Base-by-base conservation (phyloP, 2,888 invertebrate genomes). In the Cheilosia soror region DNA sequence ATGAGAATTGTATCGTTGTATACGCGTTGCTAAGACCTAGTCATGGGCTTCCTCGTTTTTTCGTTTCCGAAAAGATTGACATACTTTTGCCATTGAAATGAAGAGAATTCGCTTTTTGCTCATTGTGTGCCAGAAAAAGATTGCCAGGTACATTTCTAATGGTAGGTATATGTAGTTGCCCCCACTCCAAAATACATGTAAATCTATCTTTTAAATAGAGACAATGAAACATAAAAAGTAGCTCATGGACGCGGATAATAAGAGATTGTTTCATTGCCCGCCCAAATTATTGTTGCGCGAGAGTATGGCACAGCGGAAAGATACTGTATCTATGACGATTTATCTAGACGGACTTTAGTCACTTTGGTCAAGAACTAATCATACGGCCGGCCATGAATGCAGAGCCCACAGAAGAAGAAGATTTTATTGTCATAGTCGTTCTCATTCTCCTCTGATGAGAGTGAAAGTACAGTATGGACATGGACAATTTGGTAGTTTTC, bases 171-270 rank as follows among this genome's bases (percentile, higher is more conserved):
- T 2, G 6, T 62, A n/a, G 25, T 29, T 47, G 33, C 37, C 53
- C 25, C 37, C 69, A n/a, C n/a, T n/a, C 60, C 60, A 27, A 78
- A 76, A 58, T 37, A 53, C 13, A 20, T 20, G 2, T 20, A n/a
- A n/a, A 20, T 20, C 55, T 15, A n/a, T 9, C 4, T 37, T 31
- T 15, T 7, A 37, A 51, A 27, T 5, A 25, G n/a, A 60, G 29
- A 83, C 44, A 73, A 73, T 73, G 47, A 51, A 40, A 27, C 33
- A 42, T n/a, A 44, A 63, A 63, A 80, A 66, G 76, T 84, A 53
- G 84, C 76, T 80, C 79, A 84, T 76, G 80, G 71, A 51, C 51
- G 49, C 60, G 57, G 63, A 75, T 84, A 84, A 79, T 79, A 47
- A 84, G 78, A 78, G 62, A 63, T 69, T 83, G 68, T 83, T 49